Evolutionary conservation across 2,113 vertebrate genomes (phyloP), one percentile per base, ranked within the genome.

Genomic region (Bos indicus): DNA sequence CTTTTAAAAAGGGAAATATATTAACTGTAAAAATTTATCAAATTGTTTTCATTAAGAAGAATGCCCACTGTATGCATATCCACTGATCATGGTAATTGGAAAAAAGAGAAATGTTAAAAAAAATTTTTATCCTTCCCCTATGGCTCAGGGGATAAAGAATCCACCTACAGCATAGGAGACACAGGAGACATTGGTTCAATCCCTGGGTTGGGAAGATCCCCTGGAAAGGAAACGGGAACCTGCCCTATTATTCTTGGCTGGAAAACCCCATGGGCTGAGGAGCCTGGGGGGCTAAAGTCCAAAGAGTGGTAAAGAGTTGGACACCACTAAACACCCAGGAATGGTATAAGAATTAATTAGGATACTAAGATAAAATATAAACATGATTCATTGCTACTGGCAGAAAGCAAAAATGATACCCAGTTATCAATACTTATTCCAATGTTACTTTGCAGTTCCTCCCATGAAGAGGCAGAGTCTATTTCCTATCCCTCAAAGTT

Each of bases 91-190:
- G 23, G 46, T 59, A 57, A 84, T 9, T 87, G 28, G 9, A 59
- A 85, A 80, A 92, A 94, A 46, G 4, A 62, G 13, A 52, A 59
- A 62, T 91, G 57, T 86, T 82, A 43, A 90, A 95, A 90, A 74
- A 48, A 7, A 8, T 6, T 80, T 26, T 62, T 88, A 6, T 74
- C 43, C 10, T 90, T 89, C n/a, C 10, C 19, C n/a, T 40, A 6
- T 71, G 67, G n/a, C 19, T 71, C 67, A 71, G 10, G n/a, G 19
- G n/a, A n/a, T 40, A 40, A 71, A 71, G n/a, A 71, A 71, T 23
- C 67, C 19, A 23, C 10, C 67, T 71, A 71, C 10, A 40, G n/a
- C n/a, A 12, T 5, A 40, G 19, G n/a, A 36, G 17, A 36, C n/a
- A 71, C 9, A 71, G 64, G 64, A 71, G n/a, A 40, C 0, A 0